A percentile compares a stretch with the other conserved stretches of the same genome.
Conservation (phyloP, 92 coral and sea anemone genomes). For the Blastomussa wellsi region DNA sequence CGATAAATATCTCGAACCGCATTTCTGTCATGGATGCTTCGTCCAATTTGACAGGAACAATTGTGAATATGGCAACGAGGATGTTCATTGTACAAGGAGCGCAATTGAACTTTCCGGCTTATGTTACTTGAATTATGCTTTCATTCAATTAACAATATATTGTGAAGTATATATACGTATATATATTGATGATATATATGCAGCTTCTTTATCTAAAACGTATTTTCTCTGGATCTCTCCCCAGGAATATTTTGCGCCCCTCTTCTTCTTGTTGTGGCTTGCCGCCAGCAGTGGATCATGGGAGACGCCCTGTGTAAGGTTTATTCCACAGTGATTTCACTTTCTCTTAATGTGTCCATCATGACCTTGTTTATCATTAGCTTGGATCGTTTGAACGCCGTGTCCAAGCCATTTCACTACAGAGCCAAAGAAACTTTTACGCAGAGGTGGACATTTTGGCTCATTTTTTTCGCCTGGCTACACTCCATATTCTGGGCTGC, state of each 20-base stretch:
- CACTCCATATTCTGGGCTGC: conserved; percentile 85
- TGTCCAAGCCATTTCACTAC: conserved; percentile 71
- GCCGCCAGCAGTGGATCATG: conserved; percentile 72
- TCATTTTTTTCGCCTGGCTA: conserved; percentile 56
- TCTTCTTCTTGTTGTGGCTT: conserved; percentile 60
- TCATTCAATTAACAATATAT: too few relatives aligned
- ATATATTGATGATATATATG: neutral
- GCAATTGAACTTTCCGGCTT: too few relatives aligned
- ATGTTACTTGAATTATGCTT: too few relatives aligned
- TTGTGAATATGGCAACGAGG: too few relatives aligned
- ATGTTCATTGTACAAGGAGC: too few relatives aligned
- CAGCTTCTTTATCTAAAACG: neutral
- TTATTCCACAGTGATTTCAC: conserved; percentile 60
- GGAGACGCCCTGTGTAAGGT: conserved; percentile 63
- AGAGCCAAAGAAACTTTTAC: conserved; percentile 74
- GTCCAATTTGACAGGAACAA: too few relatives aligned
- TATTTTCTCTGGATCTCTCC: neutral
- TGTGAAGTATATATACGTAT: too few relatives aligned
- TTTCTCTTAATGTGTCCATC: conserved; percentile 78
- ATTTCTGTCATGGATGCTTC: too few relatives aligned
- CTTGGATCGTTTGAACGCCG: conserved; percentile 84
- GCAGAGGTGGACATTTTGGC: conserved; percentile 54
- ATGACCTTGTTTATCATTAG: conserved; percentile 81
- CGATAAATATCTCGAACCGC: too few relatives aligned
- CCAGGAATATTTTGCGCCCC: conserved; percentile 78